Percentiles rank a stretch among this genome's conserved stretches.
These are phyloP conservation scores for Fregetta grallaria DNA, from an alignment of 2,113 vertebrate genomes.

Conservation along the genomic window DNA sequence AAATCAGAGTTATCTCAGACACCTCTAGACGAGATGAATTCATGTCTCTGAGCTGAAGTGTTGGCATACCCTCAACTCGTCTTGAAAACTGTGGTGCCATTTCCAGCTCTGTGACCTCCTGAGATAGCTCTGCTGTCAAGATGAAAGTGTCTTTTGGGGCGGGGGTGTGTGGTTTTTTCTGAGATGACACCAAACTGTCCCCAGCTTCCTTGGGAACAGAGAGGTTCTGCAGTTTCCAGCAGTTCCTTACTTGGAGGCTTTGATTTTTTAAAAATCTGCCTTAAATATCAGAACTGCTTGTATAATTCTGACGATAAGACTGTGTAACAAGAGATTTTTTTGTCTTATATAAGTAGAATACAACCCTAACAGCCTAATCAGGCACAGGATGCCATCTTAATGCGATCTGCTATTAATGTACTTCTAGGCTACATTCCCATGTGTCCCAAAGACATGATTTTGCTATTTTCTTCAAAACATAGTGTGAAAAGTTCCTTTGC, in stretches of 20 bases:
- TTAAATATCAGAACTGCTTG: background rate
- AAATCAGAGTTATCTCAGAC: background rate
- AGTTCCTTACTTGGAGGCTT: background rate
- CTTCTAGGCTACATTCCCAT: background rate
- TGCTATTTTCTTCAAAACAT: background rate
- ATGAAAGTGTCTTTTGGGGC: background rate
- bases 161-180: background rate
- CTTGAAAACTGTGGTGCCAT: background rate
- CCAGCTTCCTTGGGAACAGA: background rate
- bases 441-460: background rate
- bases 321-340: background rate
- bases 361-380: background rate
- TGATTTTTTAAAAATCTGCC: background rate
- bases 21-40: background rate
- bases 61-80: background rate
- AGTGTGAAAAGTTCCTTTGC: background rate
- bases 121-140: background rate
- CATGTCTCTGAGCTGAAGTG: background rate
- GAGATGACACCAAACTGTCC: background rate
- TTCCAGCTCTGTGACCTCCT: background rate
- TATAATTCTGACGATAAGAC: no score
- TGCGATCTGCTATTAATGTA: background rate
- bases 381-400: background rate
- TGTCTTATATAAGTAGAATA: background rate
- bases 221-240: background rate